Conservation (phyloP, 2,113 vertebrate species). For the Rattus rattus region DNA sequence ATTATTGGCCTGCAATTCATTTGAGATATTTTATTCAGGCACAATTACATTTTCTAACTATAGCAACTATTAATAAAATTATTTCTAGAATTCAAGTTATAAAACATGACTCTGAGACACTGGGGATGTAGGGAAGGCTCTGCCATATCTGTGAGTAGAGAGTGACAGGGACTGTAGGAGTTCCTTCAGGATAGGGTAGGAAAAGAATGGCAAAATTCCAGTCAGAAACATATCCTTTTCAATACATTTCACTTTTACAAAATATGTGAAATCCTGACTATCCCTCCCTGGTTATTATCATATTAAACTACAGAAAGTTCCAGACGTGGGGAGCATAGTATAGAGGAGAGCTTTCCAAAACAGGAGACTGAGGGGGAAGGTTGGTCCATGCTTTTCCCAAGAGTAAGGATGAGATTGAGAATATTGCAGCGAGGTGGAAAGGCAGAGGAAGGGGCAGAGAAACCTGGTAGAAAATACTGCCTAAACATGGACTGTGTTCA, state of each 20-base stretch:
- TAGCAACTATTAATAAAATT: neutral
- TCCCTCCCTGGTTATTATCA: neutral
- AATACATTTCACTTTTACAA: neutral
- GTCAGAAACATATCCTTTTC: neutral
- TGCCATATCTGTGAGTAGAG: neutral
- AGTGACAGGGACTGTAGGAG: neutral
- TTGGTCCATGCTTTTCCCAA: neutral
- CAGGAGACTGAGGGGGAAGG: rapidly evolving
- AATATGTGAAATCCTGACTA: neutral
- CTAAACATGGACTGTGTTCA: neutral
- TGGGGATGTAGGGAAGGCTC: neutral
- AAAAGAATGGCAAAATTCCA: neutral
- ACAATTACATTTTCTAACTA: neutral
- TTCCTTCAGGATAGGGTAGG: neutral
- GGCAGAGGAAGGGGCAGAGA: neutral
- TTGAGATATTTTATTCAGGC: neutral
- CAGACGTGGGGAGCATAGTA: neutral
- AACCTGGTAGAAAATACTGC: neutral
- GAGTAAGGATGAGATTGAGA: neutral
- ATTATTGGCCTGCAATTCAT: neutral
- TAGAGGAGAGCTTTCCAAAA: neutral
- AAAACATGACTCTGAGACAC: neutral
- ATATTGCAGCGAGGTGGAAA: neutral
- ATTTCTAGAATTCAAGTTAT: neutral
- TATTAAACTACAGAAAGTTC: neutral